Evolutionary conservation across 2,113 vertebrate species (phyloP).

Genomic region (Tyrannus savana): DNA sequence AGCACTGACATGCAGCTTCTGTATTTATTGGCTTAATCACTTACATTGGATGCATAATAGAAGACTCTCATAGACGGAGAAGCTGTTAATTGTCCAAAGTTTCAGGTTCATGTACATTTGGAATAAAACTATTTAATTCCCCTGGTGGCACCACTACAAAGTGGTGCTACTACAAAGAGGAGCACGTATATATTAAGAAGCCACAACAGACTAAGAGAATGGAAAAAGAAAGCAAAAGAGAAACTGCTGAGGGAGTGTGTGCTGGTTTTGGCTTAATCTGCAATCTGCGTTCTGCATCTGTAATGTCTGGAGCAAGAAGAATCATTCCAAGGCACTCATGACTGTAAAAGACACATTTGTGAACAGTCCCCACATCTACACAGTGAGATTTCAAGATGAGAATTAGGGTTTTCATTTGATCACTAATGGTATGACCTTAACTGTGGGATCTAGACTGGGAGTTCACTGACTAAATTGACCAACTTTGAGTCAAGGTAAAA

Average conservation of each 20-base stretch:
- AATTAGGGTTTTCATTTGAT: background rate
- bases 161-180: background rate
- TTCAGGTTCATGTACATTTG: background rate
- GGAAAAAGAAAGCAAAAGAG: background rate
- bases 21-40: background rate
- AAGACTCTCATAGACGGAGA: background rate
- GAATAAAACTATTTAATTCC: background rate
- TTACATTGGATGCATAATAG: background rate
- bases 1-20: background rate
- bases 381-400: background rate
- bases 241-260: background rate
- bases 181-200: background rate
- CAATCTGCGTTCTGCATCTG: background rate
- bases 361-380: background rate
- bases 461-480: background rate
- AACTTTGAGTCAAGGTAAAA: background rate
- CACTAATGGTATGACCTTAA: background rate
- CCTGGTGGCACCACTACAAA: background rate
- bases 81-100: background rate
- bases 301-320: background rate
- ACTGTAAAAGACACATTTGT: background rate
- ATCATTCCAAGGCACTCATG: background rate
- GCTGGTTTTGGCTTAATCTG: background rate
- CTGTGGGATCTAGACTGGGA: background rate
- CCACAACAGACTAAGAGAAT: background rate